Base-by-base conservation (phyloP, 2,888 invertebrate genomes). In the Drosophila macrospina region DNA sequence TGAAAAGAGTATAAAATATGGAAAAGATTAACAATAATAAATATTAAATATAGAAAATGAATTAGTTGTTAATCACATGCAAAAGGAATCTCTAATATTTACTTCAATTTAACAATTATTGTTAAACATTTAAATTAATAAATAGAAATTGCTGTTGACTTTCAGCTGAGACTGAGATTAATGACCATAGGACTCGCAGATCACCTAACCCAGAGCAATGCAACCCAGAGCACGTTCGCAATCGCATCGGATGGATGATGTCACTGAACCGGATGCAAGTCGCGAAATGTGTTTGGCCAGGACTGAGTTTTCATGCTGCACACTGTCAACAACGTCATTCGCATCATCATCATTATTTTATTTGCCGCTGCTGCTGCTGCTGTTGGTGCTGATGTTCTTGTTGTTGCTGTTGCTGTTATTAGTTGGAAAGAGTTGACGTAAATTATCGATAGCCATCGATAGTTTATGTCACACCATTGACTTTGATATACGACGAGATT, bases 401-500 rank as follows among this genome's bases (percentile, higher is more conserved):
- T n/a, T 52, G 39, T 47, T 47, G 32, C 11, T 48, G 24, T 37
- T 63, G 47, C 15, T 57, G 62, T 61, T 78, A 54, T 70, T 75
- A 74, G 71, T 47, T 69, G 45, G 55, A 85, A 86, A 80, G 84
- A 85, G 84, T 80, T 89, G 90, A 90, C 89, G 86, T 90, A 90
- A 91, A 90, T 88, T 90, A 90, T 90, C 89, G 91, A 89, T 90
- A 86, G 80, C 84, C 86, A 88, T 89, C 85, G 83, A 88, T 86
- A 87, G 85, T 89, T 88, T 89, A 88, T 84, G 86, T 87, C 89
- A 89, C 88, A 78, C 82, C 80, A 75, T 86, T 87, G 86, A 88
- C 90, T 89, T 90, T 90, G 90, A 90, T 90, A 88, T 90, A 91
- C 89, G 91, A 88, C 88, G 75, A 86, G 86, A 87, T 88, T 89